These are phyloP conservation scores for Dynastes maya DNA, from an alignment of 2,888 invertebrate species.

Conservation along the genomic window DNA sequence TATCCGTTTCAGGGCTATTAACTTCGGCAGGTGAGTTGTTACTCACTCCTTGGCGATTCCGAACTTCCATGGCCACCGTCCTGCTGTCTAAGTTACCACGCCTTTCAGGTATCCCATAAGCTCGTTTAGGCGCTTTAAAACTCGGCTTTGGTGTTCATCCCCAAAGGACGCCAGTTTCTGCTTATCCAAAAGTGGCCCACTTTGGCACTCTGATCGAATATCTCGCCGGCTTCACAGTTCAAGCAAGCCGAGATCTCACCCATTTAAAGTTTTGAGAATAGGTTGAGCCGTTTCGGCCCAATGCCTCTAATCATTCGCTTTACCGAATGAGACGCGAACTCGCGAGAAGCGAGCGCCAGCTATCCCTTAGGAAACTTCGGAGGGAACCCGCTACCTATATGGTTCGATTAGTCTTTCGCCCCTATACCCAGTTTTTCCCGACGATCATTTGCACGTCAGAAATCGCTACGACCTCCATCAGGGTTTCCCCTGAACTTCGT, in stretches of 20 bases:
- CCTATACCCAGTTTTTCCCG: constrained; percentile 79
- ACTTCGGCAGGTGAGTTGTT: constrained; percentile 76
- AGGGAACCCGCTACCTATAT: constrained; percentile 85
- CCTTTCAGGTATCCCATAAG: constrained; percentile 77
- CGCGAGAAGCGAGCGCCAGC: constrained; percentile 75
- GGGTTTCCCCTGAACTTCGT: constrained; percentile 79
- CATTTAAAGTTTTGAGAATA: constrained; percentile 86
- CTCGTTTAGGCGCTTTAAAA: constrained; percentile 77
- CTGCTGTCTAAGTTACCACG: constrained; percentile 75
- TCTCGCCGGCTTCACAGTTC: constrained; percentile 57
- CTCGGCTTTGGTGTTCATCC: constrained; percentile 79
- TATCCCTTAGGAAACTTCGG: constrained; percentile 77
- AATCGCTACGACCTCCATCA: constrained; percentile 83
- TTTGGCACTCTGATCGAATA: constrained; percentile 75
- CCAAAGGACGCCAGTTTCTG: constrained; percentile 86
- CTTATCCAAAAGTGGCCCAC: constrained; percentile 83
- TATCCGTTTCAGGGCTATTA: constrained; percentile 79
- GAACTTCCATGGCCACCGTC: constrained; percentile 86
- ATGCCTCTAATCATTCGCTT: constrained; percentile 84
- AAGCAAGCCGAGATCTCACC: constrained; percentile 76
- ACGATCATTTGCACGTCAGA: constrained; percentile 88
- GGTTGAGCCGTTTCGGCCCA: constrained; percentile 81
- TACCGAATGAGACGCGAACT: constrained; percentile 72
- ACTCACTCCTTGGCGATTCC: constrained; percentile 72
- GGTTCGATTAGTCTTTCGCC: constrained; percentile 83